A percentile compares a stretch with the other conserved stretches of the same genome.
Evolutionary conservation across 2,888 invertebrate genomes (phyloP).

Genomic region (Venusia cambrica): DNA sequence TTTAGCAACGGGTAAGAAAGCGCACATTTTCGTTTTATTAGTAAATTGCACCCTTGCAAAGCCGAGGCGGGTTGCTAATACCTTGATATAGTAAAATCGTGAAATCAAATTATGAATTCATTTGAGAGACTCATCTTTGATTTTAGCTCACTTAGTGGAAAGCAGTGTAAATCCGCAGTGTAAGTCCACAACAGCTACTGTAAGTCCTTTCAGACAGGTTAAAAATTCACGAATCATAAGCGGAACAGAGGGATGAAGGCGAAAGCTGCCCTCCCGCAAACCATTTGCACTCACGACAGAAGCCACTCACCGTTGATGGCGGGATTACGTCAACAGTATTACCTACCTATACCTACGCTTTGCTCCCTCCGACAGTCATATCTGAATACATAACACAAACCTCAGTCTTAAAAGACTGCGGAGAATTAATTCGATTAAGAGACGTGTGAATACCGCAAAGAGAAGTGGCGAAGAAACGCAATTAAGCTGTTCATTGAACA

Average conservation of each 20-base stretch:
- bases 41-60: too few relatives aligned
- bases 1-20: too few relatives aligned
- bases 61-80: too few relatives aligned
- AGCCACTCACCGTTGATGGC: slow-evolving; percentile 37
- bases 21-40: too few relatives aligned
- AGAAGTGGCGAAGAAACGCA: slow-evolving; percentile 63
- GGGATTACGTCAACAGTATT: slow-evolving; percentile 37
- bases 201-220: slow-evolving; percentile 55
- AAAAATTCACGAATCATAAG: slow-evolving; percentile 71
- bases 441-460: slow-evolving; percentile 53
- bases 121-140: too few relatives aligned
- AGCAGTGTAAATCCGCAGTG: slow-evolving; percentile 19
- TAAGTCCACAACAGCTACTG: slow-evolving; percentile 38
- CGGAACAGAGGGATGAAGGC: slow-evolving; percentile 51
- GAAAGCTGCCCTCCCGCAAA: slow-evolving; percentile 36
- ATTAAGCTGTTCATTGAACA: slow-evolving; percentile 74
- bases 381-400: slow-evolving; percentile 24
- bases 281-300: slow-evolving; percentile 50
- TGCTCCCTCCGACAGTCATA: slow-evolving; percentile 22
- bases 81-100: too few relatives aligned
- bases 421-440: slow-evolving; percentile 55
- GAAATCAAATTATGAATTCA: too few relatives aligned
- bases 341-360: slow-evolving; percentile 28
- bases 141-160: too few relatives aligned
- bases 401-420: slow-evolving; percentile 12